Evolutionary conservation across 1,140 invertebrate species (phyloP), one percentile per base, ranked within the genome.

Genomic region (Neodiprion lecontei): DNA sequence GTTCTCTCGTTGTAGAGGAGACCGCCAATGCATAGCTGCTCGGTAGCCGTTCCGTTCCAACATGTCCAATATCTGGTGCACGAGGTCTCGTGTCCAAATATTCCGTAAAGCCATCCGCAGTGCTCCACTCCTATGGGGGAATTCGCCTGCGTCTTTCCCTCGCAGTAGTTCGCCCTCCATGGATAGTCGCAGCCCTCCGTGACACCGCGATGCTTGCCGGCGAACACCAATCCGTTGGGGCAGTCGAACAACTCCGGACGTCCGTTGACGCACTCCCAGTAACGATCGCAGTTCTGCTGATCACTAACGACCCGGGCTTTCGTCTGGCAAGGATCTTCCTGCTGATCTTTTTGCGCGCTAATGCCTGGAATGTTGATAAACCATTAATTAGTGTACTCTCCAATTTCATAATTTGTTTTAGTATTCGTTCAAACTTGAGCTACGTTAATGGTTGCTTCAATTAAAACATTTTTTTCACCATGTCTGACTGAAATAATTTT

Each of bases 11-110:
- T 97, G 91, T 97, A 97, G 9, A 97, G 89, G 7, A 97, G 90
- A 1, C 96, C 96, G 65, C 96, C 96, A 79, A 97, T 97, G 87
- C 96, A 97, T n/a, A 96, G 91, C 84, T 97, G 96, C 85, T 97
- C 96, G 0, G 95, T 96, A 11, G 96, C 94, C 0, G 96, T 97
- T 49, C 96, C 96, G 85, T 97, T 97, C 96, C 96, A 97, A 85
- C 96, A 97, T 1, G 96, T 97, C 96, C 96, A 97, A 86, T 97
- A 97, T 14, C 96, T 90, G 0, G 96, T 97, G 89, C 96, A 97
- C 0, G 95, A 96, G 0, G 96, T 97, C 86, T 97, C 96, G 84
- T 97, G 96, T 0, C 96, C 96, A 85, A 97, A 97, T 79, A 97
- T 97, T 28, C 96, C 96, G 83, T 97, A 97, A 73, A 96, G 88